These are phyloP conservation scores for Metaphire vulgaris DNA, from an alignment of 1,140 invertebrate species.

Conservation along the genomic window DNA sequence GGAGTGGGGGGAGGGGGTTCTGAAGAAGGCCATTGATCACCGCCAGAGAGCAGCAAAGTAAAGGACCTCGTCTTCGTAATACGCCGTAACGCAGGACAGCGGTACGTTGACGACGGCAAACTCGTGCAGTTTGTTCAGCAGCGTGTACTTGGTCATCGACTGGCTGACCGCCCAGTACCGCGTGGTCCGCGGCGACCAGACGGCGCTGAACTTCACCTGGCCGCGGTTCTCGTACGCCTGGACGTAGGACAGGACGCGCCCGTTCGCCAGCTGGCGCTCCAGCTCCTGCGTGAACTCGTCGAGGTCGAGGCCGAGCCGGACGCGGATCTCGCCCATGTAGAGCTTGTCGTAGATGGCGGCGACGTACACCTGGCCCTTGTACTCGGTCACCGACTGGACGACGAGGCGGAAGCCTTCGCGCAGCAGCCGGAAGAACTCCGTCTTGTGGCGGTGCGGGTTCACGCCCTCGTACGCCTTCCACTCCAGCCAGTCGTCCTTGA, in stretches of 20 bases:
- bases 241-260: conserved; percentile 24
- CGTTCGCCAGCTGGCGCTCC: conserved; percentile 15
- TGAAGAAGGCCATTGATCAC: too few species aligned
- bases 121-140: conserved; percentile 22
- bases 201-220: conserved; percentile 26
- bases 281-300: conserved; percentile 20
- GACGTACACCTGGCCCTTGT: conserved; percentile 27
- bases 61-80: conserved; percentile 14
- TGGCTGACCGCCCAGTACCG: conserved; percentile 24
- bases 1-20: too few species aligned
- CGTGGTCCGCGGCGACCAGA: conserved; percentile 24
- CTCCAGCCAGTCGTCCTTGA: conserved; percentile 26
- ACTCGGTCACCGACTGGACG: conserved; percentile 27
- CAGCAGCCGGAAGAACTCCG: conserved; percentile 20
- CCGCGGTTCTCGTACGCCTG: conserved; percentile 25
- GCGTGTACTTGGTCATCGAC: conserved; percentile 28
- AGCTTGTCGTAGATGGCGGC: conserved; percentile 28
- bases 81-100: conserved; percentile 21
- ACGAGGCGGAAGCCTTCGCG: conserved; percentile 21
- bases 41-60: conserved; percentile 29
- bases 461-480: conserved; percentile 26
- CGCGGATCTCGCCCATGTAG: conserved; percentile 24
- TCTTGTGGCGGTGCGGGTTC: conserved; percentile 25
- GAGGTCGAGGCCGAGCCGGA: conserved; percentile 21
- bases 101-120: conserved; percentile 23